A percentile compares a stretch with the other conserved stretches of the same genome.
phyloP scores from a whole-genome alignment of 2,113 vertebrate genomes.

The Mesoclemmys tuberculata region DNA sequence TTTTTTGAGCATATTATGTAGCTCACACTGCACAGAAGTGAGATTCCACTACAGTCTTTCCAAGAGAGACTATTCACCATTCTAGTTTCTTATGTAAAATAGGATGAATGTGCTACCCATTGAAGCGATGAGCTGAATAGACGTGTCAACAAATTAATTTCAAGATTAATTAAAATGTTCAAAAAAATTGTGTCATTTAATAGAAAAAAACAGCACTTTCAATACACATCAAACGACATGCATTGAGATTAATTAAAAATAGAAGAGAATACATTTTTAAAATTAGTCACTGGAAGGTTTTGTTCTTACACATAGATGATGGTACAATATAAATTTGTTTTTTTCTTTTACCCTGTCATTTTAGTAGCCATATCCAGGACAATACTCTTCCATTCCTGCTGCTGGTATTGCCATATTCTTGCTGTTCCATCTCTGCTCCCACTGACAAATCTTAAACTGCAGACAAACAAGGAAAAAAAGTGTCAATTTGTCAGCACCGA shows the following conservation, averaged over 20 bases:
- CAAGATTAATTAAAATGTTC: neutral
- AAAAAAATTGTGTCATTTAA: neutral
- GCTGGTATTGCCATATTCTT: constrained; percentile 94
- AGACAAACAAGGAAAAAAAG: neutral
- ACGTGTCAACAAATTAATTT: neutral
- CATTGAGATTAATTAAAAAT: neutral
- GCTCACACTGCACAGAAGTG: neutral
- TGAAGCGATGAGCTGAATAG: neutral
- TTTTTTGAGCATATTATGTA: neutral
- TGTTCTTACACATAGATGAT: too few relatives aligned
- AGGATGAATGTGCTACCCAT: neutral
- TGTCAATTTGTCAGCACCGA: neutral
- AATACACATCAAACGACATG: neutral
- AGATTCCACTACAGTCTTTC: neutral
- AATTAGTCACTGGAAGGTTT: neutral
- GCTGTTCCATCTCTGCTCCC: constrained; percentile 97
- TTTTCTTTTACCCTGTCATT: constrained; percentile 88
- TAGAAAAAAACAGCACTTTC: neutral
- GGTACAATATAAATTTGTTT: neutral
- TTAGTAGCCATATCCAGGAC: constrained; percentile 92
- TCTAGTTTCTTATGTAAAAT: neutral
- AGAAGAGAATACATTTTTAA: neutral
- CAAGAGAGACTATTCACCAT: neutral
- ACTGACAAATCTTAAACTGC: constrained; percentile 94
- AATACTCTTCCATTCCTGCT: constrained; percentile 95